Evolutionary conservation across 1,140 invertebrate genomes (phyloP).

Genomic region (Drosophila erecta): DNA sequence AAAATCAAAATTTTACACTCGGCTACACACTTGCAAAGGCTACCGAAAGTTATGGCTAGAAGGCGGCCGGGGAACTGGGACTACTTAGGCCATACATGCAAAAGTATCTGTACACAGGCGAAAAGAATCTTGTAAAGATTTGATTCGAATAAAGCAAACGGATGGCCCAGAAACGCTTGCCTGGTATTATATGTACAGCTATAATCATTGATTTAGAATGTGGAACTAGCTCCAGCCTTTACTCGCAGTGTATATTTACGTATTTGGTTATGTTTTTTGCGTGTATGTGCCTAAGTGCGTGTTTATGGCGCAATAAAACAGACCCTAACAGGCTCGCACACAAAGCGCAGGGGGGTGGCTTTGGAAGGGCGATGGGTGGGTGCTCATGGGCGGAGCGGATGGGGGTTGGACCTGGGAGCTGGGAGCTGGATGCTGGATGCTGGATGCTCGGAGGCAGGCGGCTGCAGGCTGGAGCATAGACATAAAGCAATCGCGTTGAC

Average conservation of each 20-base stretch:
- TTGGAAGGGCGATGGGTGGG: neutral
- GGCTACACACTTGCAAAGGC: conserved; percentile 73
- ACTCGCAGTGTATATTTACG: conserved; percentile 2
- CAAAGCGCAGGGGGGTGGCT: conserved; percentile 21
- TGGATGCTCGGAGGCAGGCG: neutral
- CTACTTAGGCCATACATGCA: conserved; percentile 43
- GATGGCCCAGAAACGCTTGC: too few relatives aligned
- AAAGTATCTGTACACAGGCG: conserved; percentile 6
- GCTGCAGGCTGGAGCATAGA: conserved; percentile 22
- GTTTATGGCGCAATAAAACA: conserved; percentile 82
- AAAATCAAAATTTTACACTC: conserved; percentile 80
- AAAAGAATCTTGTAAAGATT: neutral
- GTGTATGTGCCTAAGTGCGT: conserved; percentile 74
- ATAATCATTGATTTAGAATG: too few relatives aligned
- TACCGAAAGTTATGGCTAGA: conserved; percentile 54
- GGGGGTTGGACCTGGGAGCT: neutral
- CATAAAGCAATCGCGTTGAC: conserved; percentile 51
- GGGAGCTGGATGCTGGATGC: conserved; percentile 1
- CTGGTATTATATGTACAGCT: too few relatives aligned
- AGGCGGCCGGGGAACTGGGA: conserved; percentile 13
- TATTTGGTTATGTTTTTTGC: conserved; percentile 44
- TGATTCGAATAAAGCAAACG: too few relatives aligned
- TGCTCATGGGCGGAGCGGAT: neutral
- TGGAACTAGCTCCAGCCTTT: neutral
- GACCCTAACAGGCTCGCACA: conserved; percentile 71